phyloP scores from a whole-genome alignment of 2,888 invertebrate genomes.

The Cheilosia scutellata region DNA sequence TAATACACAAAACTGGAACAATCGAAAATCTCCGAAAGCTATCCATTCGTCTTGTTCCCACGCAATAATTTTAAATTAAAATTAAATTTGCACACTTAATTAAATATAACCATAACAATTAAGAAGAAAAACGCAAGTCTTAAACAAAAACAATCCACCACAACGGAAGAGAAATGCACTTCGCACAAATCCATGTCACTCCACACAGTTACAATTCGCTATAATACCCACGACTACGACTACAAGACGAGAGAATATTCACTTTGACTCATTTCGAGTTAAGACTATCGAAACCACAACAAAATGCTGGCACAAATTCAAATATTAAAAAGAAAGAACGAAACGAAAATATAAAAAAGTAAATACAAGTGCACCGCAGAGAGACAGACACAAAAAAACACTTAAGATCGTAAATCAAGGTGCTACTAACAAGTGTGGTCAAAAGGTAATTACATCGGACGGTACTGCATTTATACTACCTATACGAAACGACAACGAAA shows the following conservation, averaged over 20 bases:
- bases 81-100: constrained; percentile 45
- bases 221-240: not conserved
- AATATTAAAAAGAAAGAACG: constrained; percentile 6
- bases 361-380: constrained; percentile 38
- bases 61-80: constrained; percentile 29
- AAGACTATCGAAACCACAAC: constrained; percentile 49
- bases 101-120: constrained; percentile 29
- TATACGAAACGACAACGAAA: constrained; percentile 12
- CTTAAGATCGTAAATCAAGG: constrained; percentile 57
- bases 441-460: constrained; percentile 39
- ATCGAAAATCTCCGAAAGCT: constrained; percentile 49
- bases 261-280: constrained; percentile 33
- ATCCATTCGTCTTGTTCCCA: constrained; percentile 44
- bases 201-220: constrained; percentile 22
- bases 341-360: constrained; percentile 8
- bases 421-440: constrained; percentile 39
- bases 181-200: constrained; percentile 31
- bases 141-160: constrained; percentile 28
- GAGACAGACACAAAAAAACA: constrained; percentile 29
- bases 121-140: not conserved
- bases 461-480: constrained; percentile 15
- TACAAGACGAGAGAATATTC: constrained; percentile 19
- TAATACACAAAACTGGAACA: constrained; percentile 58
- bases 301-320: constrained; percentile 61
- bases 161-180: constrained; percentile 54